Percentiles rank a stretch among this genome's conserved stretches.
These are phyloP conservation scores for Chaitophorus viminalis DNA, from an alignment of 2,888 invertebrate species.

Conservation along the genomic window DNA sequence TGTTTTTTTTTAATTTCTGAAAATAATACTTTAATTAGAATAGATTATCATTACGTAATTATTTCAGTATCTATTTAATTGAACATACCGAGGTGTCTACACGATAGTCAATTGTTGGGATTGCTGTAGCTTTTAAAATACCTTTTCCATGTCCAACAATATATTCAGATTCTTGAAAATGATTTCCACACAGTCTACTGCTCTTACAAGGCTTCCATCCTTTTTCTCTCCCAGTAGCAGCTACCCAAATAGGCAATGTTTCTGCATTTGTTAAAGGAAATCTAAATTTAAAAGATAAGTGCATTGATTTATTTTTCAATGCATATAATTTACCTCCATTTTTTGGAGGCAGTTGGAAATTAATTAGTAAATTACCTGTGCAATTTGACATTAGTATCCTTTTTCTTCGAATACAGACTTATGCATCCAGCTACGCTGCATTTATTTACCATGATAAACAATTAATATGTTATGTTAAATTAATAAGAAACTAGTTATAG, in stretches of 20 bases:
- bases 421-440: constrained; percentile 50
- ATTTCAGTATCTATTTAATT: background rate
- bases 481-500: background rate
- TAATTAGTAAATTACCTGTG: constrained; percentile 44
- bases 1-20: constrained; percentile 36
- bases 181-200: constrained; percentile 54
- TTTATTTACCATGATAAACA: constrained; percentile 40
- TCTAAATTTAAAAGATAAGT: constrained; percentile 14
- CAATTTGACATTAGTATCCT: constrained; percentile 35
- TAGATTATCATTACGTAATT: too few relatives aligned
- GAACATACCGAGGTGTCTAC: background rate
- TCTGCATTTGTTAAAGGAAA: constrained; percentile 46
- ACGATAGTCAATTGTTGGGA: constrained; percentile 51
- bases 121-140: constrained; percentile 47
- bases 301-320: background rate
- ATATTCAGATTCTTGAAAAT: constrained; percentile 52
- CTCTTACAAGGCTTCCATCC: constrained; percentile 56
- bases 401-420: constrained; percentile 42
- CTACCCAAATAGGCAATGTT: constrained; percentile 33
- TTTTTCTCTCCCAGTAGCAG: constrained; percentile 41
- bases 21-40: background rate
- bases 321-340: constrained; percentile 3
- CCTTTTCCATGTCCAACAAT: constrained; percentile 53
- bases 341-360: constrained; percentile 20
- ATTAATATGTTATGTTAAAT: background rate